Percentiles rank a stretch among this genome's conserved stretches.
phyloP scores from a whole-genome alignment of 2,888 invertebrate genomes.

The Stomorhina lunata region DNA sequence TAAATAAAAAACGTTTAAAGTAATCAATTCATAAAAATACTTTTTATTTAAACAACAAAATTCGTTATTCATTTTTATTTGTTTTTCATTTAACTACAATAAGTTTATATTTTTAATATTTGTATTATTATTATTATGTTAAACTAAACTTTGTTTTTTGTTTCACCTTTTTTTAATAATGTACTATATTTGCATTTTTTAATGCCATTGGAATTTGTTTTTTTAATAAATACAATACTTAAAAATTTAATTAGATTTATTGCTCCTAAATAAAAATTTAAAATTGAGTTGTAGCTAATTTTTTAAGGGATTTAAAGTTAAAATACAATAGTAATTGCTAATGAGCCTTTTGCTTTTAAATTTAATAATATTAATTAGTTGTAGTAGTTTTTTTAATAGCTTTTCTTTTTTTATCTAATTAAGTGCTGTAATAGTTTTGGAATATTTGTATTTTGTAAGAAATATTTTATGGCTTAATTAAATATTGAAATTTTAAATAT shows the following conservation, averaged over 20 bases:
- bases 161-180: neutral
- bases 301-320: neutral
- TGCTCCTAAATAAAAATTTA: neutral
- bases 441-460: neutral
- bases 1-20: constrained; percentile 20
- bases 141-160: neutral
- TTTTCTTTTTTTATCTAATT: neutral
- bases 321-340: neutral
- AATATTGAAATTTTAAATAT: constrained; percentile 1
- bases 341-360: neutral
- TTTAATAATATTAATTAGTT: neutral
- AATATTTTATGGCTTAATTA: neutral
- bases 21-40: constrained; percentile 64
- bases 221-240: neutral
- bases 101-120: neutral
- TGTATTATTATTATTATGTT: neutral
- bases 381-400: neutral
- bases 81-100: constrained; percentile 14
- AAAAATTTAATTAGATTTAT: neutral
- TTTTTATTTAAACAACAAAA: constrained; percentile 54
- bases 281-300: neutral
- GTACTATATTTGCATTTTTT: neutral
- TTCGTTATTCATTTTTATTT: constrained; percentile 33
- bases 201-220: neutral
- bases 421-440: neutral